Evolutionary conservation across 1,140 invertebrate species (phyloP), one percentile per base, ranked within the genome.

Genomic region (Condylostylus longicornis): DNA sequence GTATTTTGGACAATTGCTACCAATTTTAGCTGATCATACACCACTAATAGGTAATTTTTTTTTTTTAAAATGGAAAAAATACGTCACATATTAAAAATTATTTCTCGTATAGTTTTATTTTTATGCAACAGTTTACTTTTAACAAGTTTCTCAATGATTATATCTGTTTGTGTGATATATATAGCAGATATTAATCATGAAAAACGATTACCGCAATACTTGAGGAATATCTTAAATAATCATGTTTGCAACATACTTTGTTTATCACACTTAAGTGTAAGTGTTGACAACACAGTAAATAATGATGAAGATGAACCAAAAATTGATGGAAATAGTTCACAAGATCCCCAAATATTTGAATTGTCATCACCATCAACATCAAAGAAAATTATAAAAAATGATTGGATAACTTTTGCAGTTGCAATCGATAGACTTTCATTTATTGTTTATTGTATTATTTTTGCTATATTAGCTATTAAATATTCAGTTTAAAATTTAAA

Each of bases 151-250:
- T 74, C 74, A 2, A 62, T 75, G 27, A 58, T 78, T n/a, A 49
- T 75, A 14, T 73, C 76, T 9, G 69, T 76, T 4, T 20, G 69
- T 7, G 73, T 77, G 8, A 65, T 77, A 17, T 72, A 73, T 27
- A 42, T 75, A 35, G 58, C 70, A 12, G 59, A 62, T 13, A 62
- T 55, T 5, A 56, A 58, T 37, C 65, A 67, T 42, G 63, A 61
- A 38, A 53, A 49, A 12, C 62, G 65, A 1, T 46, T 75, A 18
- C 75, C 74, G 3, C 68, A 69, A 46, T 57, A 63, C 18, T 48
- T 77, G 0, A 70, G 66, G 49, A 55, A 64, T 22, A 40, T 69
- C 8, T 49, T 77, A 3, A 63, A 68, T 10, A 68, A 70, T 12
- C 59, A 49, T 15, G 50, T 71, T 9, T 70, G 72, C 30, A 58